Percentiles rank a stretch among this genome's conserved stretches.
Evolutionary conservation across 2,888 invertebrate species (phyloP).

Genomic region (Anoncus sp.): DNA sequence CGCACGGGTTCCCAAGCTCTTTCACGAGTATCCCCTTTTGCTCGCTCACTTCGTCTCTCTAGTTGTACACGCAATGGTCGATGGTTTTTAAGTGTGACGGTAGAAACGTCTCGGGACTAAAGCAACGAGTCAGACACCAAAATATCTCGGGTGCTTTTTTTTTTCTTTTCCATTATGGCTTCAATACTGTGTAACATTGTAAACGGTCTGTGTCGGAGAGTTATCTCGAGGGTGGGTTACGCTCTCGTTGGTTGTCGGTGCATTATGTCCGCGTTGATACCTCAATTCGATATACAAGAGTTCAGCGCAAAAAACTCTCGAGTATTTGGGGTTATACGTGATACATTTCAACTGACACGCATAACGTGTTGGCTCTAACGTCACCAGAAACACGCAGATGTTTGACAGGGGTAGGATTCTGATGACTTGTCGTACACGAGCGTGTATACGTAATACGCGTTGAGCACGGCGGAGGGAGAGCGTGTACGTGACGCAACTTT

Average conservation of each 20-base stretch:
- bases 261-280: not conserved
- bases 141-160: too few relatives aligned
- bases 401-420: too few relatives aligned
- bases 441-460: too few relatives aligned
- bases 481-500: too few relatives aligned
- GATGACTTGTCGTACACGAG: too few relatives aligned
- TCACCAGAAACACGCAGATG: too few relatives aligned
- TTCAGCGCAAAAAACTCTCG: not conserved
- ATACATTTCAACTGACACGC: too few relatives aligned
- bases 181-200: not conserved
- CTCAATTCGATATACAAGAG: conserved; percentile 2
- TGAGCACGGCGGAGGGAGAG: too few relatives aligned
- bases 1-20: conserved; percentile 2
- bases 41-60: not conserved
- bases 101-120: conserved; percentile 1
- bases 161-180: not conserved
- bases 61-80: not conserved
- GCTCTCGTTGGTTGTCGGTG: not conserved
- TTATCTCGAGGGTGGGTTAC: not conserved
- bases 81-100: not conserved
- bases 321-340: conserved; percentile 17
- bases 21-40: conserved; percentile 16
- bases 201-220: conserved; percentile 5
- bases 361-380: too few relatives aligned
- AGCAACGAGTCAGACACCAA: conserved; percentile 25